A percentile compares a stretch with the other conserved stretches of the same genome.
Evolutionary conservation across 2,797 vertebrate species (phyloP).

Genomic region (Falco biarmicus): DNA sequence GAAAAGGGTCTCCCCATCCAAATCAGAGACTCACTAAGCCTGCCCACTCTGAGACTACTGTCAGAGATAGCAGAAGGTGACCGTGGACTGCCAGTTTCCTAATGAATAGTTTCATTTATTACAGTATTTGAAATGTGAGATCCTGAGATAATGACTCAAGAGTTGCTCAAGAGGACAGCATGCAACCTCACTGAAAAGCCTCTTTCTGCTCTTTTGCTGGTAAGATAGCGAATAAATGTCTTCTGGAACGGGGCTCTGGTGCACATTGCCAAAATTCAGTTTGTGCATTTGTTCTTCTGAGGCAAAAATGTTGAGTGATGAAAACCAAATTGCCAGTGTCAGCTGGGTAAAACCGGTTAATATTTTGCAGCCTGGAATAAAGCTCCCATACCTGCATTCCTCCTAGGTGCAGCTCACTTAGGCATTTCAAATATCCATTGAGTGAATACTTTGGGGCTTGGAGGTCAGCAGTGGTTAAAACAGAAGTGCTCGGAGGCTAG

Average conservation of each 20-base stretch:
- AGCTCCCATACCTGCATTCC: neutral
- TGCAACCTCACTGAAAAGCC: neutral
- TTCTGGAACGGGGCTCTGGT: conserved; percentile 4
- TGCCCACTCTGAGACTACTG: neutral
- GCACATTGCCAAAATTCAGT: neutral
- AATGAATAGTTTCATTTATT: neutral
- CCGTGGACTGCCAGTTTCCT: neutral
- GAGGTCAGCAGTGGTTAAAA: conserved; percentile 11
- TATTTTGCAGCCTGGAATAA: neutral
- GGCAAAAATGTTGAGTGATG: neutral
- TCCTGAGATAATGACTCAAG: neutral
- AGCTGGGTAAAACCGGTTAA: neutral
- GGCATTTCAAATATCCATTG: neutral
- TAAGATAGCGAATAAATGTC: conserved; percentile 26
- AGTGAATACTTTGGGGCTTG: neutral
- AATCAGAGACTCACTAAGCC: neutral
- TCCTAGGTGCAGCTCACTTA: neutral
- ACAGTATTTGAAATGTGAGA: conserved; percentile 1
- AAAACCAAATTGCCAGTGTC: conserved; percentile 5
- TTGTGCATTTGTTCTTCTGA: conserved; percentile 10
- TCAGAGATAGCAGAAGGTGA: neutral
- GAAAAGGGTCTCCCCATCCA: neutral
- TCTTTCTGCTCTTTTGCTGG: conserved; percentile 14
- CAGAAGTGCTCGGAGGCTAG: neutral
- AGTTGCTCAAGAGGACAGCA: conserved; percentile 18